Percentiles rank a stretch among this genome's conserved stretches.
These are phyloP conservation scores for Glaucopsyche alexis DNA, from an alignment of 2,888 invertebrate species.

Conservation along the genomic window DNA sequence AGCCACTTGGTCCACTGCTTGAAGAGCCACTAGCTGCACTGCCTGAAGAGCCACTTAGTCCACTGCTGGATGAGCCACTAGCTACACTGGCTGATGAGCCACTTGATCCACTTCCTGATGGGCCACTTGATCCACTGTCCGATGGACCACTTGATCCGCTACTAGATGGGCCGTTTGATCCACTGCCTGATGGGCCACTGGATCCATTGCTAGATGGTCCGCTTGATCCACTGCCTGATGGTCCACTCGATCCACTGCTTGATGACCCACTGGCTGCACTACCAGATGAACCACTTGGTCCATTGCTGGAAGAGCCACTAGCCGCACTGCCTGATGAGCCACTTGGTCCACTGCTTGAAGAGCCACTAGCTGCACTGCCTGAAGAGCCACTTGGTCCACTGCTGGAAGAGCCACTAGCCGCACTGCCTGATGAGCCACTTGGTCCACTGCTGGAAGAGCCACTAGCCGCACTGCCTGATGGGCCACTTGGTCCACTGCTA, in stretches of 20 bases:
- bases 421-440: not conserved
- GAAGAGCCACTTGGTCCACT: not conserved
- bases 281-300: not conserved
- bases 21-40: not conserved
- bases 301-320: not conserved
- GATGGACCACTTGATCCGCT: conserved; percentile 35
- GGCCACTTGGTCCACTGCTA: not conserved
- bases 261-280: not conserved
- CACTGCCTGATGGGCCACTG: conserved; percentile 32
- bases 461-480: not conserved
- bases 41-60: not conserved
- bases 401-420: not conserved
- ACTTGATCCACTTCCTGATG: not conserved
- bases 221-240: not conserved
- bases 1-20: not conserved
- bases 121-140: not conserved
- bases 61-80: not conserved
- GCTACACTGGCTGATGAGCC: not conserved
- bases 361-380: conserved; percentile 3
- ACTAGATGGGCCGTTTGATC: not conserved
- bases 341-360: not conserved
- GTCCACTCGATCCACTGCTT: not conserved
- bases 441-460: not conserved
- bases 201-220: conserved; percentile 10
- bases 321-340: not conserved